Base-by-base conservation (phyloP, 37 sponge, comb jelly and placozoan species). In the Ephydatia muelleri region DNA sequence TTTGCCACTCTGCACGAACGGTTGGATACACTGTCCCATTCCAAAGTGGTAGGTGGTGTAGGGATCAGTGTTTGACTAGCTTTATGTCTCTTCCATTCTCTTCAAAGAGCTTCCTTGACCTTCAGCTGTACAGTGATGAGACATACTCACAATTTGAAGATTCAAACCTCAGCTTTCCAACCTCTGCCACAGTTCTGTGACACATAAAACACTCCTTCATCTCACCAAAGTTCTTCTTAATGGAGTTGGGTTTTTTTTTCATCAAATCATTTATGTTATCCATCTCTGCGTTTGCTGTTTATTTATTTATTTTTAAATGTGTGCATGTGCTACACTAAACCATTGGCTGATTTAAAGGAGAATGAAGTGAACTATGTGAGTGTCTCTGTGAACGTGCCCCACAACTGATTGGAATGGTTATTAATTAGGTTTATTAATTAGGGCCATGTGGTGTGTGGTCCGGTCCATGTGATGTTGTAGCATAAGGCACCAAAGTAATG, bases 141-240 rank as follows among this genome's bases (percentile, higher is more conserved):
- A 72, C 29, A 32, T 91, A 87, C 40, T 91, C 92, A 27, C 87
- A 91, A 43, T 91, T 91, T 80, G 91, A 84, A 26, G 75, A 76
- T 29, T 49, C 14, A 32, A 22, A 26, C 11, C 49, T 73, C 19
- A 79, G 74, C 30, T 37, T 83, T 29, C 75, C 86, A 57, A 86
- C 86, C 65, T 22, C 19, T 65, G 21, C 66, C 66, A 65, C 66
- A 14, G 66, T 65, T 21, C 66, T 65, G 66, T 65, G 21, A 22
- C 14, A 65, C 21, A 65, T 22, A 65, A 14, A 65, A 21, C 19
- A 14, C 14, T 14, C 14, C 66, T 65, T 65, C 21, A 65, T 65
- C 66, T 65, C 66, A 65, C 19, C 14, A 21, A 21, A 14, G 14
- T 21, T 21, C 14, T 21, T 65, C 21, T 65, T 65, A 14, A 65